These are phyloP conservation scores for Eupeodes corollae DNA, from an alignment of 1,140 invertebrate genomes.

Conservation along the genomic window DNA sequence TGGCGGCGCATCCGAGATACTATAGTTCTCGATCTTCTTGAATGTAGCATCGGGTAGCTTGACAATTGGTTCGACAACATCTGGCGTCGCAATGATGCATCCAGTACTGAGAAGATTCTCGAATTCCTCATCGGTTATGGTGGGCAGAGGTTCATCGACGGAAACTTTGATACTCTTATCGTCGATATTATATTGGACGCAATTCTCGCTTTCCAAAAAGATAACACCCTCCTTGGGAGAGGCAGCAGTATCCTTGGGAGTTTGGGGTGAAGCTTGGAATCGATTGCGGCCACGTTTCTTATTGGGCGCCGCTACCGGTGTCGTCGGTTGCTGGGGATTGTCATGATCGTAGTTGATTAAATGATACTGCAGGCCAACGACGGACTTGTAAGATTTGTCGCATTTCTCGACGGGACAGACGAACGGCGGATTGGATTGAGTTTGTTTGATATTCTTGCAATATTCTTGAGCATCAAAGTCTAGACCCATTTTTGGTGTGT, in stretches of 20 bases:
- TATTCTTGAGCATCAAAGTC: constrained; percentile 75
- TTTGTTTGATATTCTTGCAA: constrained; percentile 65
- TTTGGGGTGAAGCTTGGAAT: constrained; percentile 22
- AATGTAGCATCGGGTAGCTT: constrained; percentile 75
- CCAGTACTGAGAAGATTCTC: constrained; percentile 38
- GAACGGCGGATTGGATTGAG: constrained; percentile 65
- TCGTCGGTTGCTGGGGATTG: constrained; percentile 44
- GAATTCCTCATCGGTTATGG: constrained; percentile 54
- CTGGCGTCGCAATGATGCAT: constrained; percentile 40
- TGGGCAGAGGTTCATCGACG: constrained; percentile 48
- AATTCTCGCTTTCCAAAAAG: constrained; percentile 67
- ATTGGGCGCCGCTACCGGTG: constrained; percentile 37
- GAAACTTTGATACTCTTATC: constrained; percentile 48
- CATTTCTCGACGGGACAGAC: constrained; percentile 73
- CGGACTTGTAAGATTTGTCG: constrained; percentile 73
- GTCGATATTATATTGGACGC: constrained; percentile 75
- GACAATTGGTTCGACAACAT: constrained; percentile 43
- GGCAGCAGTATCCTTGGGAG: constrained; percentile 19
- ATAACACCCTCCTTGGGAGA: constrained; percentile 50
- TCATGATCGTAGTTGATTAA: constrained; percentile 74
- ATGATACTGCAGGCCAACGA: constrained; percentile 75
- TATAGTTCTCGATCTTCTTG: constrained; percentile 65
- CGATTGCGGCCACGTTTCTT: constrained; percentile 44
- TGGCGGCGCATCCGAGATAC: constrained; percentile 66
- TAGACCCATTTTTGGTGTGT: constrained; percentile 25